Percentiles rank a stretch among this genome's conserved stretches.
Conservation (phyloP, 2,113 vertebrate genomes). For the Coracopsis vasa region DNA sequence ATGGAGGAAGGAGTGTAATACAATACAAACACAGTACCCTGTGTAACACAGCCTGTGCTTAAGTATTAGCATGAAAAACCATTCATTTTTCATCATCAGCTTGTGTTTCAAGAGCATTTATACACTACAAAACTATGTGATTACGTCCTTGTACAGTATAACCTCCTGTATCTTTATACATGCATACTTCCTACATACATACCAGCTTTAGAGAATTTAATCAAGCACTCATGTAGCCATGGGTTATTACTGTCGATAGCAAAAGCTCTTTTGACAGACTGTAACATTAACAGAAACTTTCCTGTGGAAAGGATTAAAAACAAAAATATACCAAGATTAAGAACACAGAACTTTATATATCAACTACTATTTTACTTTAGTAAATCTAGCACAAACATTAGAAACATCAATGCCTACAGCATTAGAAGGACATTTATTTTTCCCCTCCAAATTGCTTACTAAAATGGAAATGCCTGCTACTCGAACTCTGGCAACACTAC, state of each 20-base stretch:
- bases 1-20: not conserved
- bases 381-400: not conserved
- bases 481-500: not conserved
- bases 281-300: slow-evolving; percentile 82
- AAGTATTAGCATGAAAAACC: not conserved
- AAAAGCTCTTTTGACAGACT: slow-evolving; percentile 82
- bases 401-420: not conserved
- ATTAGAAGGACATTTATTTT: not conserved
- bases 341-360: not conserved
- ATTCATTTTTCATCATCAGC: not conserved
- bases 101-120: not conserved
- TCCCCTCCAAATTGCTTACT: not conserved
- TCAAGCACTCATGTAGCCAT: slow-evolving; percentile 82
- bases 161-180: not conserved
- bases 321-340: not conserved
- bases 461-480: not conserved
- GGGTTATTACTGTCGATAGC: slow-evolving; percentile 78
- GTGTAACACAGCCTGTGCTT: not conserved
- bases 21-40: not conserved
- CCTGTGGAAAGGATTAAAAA: slow-evolving; percentile 57
- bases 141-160: not conserved
- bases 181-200: slow-evolving; percentile 2
- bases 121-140: not conserved
- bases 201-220: slow-evolving; percentile 83
- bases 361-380: not conserved